Percentiles rank a stretch among this genome's conserved stretches.
Evolutionary conservation across 2,797 vertebrate species (phyloP).

Genomic region (Fistularia tabacaria): DNA sequence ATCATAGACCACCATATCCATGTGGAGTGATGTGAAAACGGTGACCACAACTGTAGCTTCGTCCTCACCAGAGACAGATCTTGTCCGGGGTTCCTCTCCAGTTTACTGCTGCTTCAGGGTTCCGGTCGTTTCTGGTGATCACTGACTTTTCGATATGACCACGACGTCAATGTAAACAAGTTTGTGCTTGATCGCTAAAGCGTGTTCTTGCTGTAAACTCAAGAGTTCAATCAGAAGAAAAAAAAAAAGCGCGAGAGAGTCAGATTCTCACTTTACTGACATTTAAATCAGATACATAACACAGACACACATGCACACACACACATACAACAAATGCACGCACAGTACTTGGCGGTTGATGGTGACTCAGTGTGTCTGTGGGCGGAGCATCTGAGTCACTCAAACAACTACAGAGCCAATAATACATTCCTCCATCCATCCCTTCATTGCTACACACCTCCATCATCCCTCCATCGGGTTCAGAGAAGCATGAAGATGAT

Average conservation of each 20-base stretch:
- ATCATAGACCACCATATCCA: too few species aligned
- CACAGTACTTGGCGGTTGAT: slow-evolving; percentile 39
- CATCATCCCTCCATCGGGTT: slow-evolving; percentile 28
- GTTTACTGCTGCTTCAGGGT: too few species aligned
- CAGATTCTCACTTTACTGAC: slow-evolving; percentile 67
- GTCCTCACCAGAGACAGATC: too few species aligned
- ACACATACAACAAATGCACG: slow-evolving; percentile 9
- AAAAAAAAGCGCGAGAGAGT: slow-evolving; percentile 38
- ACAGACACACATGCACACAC: slow-evolving; percentile 32
- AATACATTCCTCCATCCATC: slow-evolving; percentile 56
- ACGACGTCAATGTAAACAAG: slow-evolving; percentile 3
- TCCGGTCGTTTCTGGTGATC: too few species aligned
- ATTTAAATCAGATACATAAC: slow-evolving; percentile 62
- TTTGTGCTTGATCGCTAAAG: slow-evolving; percentile 9
- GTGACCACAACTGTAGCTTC: too few species aligned
- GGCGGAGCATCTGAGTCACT: slow-evolving; percentile 70
- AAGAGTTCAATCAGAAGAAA: slow-evolving; percentile 33
- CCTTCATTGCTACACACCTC: slow-evolving; percentile 34
- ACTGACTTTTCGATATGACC: too few species aligned
- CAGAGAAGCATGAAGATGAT: slow-evolving; percentile 6
- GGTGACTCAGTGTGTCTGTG: slow-evolving; percentile 64
- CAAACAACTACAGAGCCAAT: slow-evolving; percentile 57
- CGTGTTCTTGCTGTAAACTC: slow-evolving; percentile 22
- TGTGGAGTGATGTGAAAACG: too few species aligned
- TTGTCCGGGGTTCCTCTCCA: too few species aligned